Evolutionary conservation across 2,113 vertebrate species (phyloP), one percentile per base, ranked within the genome.

Genomic region (Pteronura brasiliensis): DNA sequence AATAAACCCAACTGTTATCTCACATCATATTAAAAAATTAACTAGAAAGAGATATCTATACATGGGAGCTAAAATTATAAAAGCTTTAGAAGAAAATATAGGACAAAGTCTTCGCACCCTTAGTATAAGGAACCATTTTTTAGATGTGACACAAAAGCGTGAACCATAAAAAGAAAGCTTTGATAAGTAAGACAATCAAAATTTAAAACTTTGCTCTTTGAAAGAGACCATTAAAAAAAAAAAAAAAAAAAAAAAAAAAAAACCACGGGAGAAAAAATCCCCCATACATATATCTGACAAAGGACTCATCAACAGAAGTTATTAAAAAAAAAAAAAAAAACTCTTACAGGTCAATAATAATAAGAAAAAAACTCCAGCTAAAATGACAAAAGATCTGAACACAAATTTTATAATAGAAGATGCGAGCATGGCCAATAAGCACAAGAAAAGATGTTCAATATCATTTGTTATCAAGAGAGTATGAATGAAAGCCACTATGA

Each of bases 191-290:
- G 39, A 81, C 9, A 72, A 80, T 74, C 10, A 79, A 93, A 97
- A 96, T 72, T n/a, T 63, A 87, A 92, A 91, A 94, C 9, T 77
- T 86, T 92, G 31, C 47, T 95, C 55, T 77, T 90, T 90, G 36
- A 92, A 96, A 92, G 17, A 57, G 10, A 79, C 4, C 63, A 42
- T 47, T 67, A 80, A 79, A 85, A 63, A 81, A 95, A 93, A 94
- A 57, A 79, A 79, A 81, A 49, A 77, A 94, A 93, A 94, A 49
- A 4, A 23, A 72, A 72, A 79, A 94, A 44, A 12, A 17, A 71
- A 90, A 83, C 11, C 23, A 92, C 25, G 29, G 74, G 52, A 86
- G 47, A 52, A 83, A 85, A 95, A 31, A 93, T 29, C 88, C 39
- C 49, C 5, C 49, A 44, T 57, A 57, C 17, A 29, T 83, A 47